A percentile compares a stretch with the other conserved stretches of the same genome.
These are phyloP conservation scores for Scatophagus argus DNA, from an alignment of 2,113 vertebrate species.

Conservation along the genomic window DNA sequence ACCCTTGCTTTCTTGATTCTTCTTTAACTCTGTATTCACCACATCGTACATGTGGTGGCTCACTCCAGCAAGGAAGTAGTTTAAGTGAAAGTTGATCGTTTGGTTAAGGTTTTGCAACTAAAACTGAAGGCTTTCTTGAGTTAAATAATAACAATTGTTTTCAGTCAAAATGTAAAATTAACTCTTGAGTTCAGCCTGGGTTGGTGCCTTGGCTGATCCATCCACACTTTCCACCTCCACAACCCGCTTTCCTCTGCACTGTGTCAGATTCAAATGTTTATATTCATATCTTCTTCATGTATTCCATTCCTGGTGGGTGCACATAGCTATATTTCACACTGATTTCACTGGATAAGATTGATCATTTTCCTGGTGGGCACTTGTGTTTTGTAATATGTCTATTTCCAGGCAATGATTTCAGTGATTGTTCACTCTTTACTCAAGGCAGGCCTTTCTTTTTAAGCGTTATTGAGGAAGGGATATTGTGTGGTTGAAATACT, in stretches of 20 bases:
- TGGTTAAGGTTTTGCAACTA: slow-evolving; percentile 22
- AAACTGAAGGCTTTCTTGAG: neutral
- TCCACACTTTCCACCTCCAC: slow-evolving; percentile 34
- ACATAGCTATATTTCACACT: slow-evolving; percentile 4
- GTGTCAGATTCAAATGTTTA: neutral
- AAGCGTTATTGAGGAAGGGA: neutral
- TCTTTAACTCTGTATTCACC: neutral
- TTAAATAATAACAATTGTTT: slow-evolving; percentile 2
- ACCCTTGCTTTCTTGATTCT: slow-evolving; percentile 21
- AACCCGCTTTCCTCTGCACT: slow-evolving; percentile 7
- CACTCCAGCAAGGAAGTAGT: neutral
- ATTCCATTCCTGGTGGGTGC: neutral
- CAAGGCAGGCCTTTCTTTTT: neutral
- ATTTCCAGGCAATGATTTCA: slow-evolving; percentile 6
- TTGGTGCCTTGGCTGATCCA: neutral
- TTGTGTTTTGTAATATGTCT: slow-evolving; percentile 16
- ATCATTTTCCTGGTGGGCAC: slow-evolving; percentile 5
- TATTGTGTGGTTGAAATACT: slow-evolving; percentile 25
- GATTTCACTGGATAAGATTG: neutral
- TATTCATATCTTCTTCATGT: neutral
- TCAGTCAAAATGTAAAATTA: slow-evolving; percentile 18
- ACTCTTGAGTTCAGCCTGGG: slow-evolving; percentile 25
- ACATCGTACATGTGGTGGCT: neutral
- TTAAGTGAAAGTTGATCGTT: neutral
- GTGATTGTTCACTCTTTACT: slow-evolving; percentile 3